phyloP scores from a whole-genome alignment of 2,113 vertebrate species.

The Macrotus californicus region DNA sequence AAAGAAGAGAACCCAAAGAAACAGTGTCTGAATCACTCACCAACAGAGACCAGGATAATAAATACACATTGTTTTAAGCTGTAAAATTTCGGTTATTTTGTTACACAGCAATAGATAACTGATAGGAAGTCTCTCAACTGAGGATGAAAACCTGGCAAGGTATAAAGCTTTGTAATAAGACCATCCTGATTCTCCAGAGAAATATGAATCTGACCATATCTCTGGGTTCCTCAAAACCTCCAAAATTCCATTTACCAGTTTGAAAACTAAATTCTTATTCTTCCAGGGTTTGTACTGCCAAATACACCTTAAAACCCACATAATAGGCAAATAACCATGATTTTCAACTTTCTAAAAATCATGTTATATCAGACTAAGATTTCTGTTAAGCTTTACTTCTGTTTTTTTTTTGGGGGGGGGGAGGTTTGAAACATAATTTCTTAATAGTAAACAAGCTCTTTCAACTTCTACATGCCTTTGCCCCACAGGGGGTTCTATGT shows the following conservation, averaged over 20 bases:
- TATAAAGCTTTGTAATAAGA: not conserved
- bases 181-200: not conserved
- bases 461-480: not conserved
- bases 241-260: not conserved
- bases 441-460: not conserved
- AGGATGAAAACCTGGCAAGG: not conserved
- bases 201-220: not conserved
- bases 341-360: not conserved
- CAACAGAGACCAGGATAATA: not conserved
- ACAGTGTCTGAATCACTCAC: not conserved
- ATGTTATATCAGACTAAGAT: not conserved
- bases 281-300: not conserved
- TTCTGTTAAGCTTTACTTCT: not conserved
- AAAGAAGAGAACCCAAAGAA: not conserved
- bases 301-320: not conserved
- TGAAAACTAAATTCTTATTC: not conserved
- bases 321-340: not conserved
- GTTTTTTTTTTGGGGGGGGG: not conserved
- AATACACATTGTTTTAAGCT: not conserved
- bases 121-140: not conserved
- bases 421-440: not conserved
- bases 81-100: not conserved
- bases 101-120: not conserved
- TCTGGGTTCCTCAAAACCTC: not conserved
- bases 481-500: not conserved